Evolutionary conservation across 2,888 invertebrate genomes (phyloP), one percentile per base, ranked within the genome.

Genomic region (Trichogramma evanescens): DNA sequence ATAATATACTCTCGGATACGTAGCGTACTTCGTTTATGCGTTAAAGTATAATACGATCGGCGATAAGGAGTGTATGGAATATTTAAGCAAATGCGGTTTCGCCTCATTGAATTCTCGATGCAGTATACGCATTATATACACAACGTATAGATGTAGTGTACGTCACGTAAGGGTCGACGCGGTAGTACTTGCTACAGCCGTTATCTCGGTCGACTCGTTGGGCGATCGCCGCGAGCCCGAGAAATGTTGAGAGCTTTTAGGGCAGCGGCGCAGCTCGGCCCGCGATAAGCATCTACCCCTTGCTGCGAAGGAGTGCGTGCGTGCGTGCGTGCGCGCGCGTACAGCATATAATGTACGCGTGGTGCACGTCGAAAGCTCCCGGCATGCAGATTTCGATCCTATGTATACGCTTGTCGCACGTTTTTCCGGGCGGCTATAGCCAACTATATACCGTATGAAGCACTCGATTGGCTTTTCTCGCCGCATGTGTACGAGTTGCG

Each of bases 181-280:
- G 54, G 59, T 26, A 26, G 26, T 60, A 59, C 59, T 64, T 52
- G 62, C 62, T 61, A 13, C 59, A 61, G 64, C 71, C 69, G 72
- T 74, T 76, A 77, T 76, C 77, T 74, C 70, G 73, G 72, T 71
- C 70, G 70, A 64, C 69, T 71, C 70, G 71, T 68, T 71, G 71
- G 7, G 38, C 60, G 56, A 61, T 61, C 56, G 38, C 45, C 45
- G 10, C n/a, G 39, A 38, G 10, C 26, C 10, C 39, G 50, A 61
- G 57, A 57, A 54, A 57, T 61, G 54, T 55, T 54, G 51, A 38
- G 42, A 38, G 9, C 72, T 71, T 70, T 71, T 73, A 72, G 74
- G 72, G 76, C 71, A 26, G 73, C 74, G 74, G 74, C 75, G 74
- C 74, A 74, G 72, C 72, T 69, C 68, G 76, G 76, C 75, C 76